Evolutionary conservation across 2,888 invertebrate genomes (phyloP), one percentile per base, ranked within the genome.

Genomic region (Drosophila parthenogenetica): DNA sequence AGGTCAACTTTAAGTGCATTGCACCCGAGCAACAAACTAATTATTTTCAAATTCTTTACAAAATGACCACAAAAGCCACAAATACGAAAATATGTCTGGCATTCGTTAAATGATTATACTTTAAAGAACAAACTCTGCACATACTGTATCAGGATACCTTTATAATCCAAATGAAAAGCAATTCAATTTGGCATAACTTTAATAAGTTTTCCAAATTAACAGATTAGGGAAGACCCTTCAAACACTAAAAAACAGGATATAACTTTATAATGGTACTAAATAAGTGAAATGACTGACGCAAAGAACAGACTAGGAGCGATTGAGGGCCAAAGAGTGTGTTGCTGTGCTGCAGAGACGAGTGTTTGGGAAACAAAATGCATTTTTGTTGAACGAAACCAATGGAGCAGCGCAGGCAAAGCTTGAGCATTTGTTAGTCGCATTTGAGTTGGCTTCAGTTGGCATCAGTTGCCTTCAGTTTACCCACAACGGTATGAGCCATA

Each of bases 1-100:
- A 53, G 53, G 73, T 64, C 68, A 73, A 14, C 35, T 14, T 25
- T 10, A 25, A 43, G 81, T 53, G 54, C 73, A 69, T 63, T 79
- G 82, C 87, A 85, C 85, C 45, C 60, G 14, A 35, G n/a, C 25
- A 50, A 29, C 17, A 69, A 87, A 81, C 71, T 82, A 87, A 87
- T 87, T 83, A 81, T 65, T 65, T 65, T 62, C 48, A 65, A 64
- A 69, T 72, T 59, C 60, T 19, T 29, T 42, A 60, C 14, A 61
- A 29, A 39, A 42, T 46, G 43, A 63, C 69, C 76, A 50, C 73
- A 79, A 64, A 61, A 67, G 43, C 69, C 77, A 22, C 62, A 74
- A 65, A 60, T 51, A 25, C 39, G 57, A 74, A 83, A 66, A 67
- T 71, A 69, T 67, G 55, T 57, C 67, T 54, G 54, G 63, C 68